Conservation (phyloP, 1,140 invertebrate genomes). For the Diplogasteroides magnus region DNA sequence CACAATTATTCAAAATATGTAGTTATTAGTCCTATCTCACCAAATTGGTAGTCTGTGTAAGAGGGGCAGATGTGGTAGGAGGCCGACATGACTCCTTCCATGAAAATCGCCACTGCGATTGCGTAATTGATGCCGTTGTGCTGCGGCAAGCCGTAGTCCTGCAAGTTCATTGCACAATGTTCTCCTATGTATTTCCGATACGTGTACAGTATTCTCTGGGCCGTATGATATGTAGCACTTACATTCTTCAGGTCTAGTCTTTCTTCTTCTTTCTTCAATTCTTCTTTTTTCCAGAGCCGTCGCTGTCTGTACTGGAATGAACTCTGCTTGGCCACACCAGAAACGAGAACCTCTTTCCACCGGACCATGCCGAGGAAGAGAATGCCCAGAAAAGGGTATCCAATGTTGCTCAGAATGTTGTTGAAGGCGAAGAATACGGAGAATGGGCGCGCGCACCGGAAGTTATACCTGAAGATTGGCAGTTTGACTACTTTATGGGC, state of each 20-base stretch:
- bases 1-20: too few species aligned
- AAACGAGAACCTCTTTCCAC: slow-evolving; percentile 3
- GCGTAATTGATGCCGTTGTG: slow-evolving; percentile 82
- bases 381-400: slow-evolving; percentile 75
- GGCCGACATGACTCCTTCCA: slow-evolving; percentile 80
- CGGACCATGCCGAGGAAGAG: slow-evolving; percentile 60
- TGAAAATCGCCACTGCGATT: slow-evolving; percentile 76
- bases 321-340: too few species aligned
- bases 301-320: too few species aligned
- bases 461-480: slow-evolving; percentile 68
- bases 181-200: neutral
- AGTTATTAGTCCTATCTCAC: too few species aligned
- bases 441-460: slow-evolving; percentile 76
- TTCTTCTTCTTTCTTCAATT: too few species aligned
- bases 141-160: slow-evolving; percentile 71
- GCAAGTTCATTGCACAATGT: too few species aligned
- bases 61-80: slow-evolving; percentile 83
- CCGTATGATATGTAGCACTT: neutral
- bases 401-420: slow-evolving; percentile 69
- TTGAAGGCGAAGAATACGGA: slow-evolving; percentile 61
- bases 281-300: neutral
- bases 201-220: neutral
- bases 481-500: too few species aligned
- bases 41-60: slow-evolving; percentile 83
- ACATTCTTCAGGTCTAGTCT: neutral